Evolutionary conservation across 2,113 vertebrate species (phyloP).

Genomic region (Pomatostomus ruficeps): DNA sequence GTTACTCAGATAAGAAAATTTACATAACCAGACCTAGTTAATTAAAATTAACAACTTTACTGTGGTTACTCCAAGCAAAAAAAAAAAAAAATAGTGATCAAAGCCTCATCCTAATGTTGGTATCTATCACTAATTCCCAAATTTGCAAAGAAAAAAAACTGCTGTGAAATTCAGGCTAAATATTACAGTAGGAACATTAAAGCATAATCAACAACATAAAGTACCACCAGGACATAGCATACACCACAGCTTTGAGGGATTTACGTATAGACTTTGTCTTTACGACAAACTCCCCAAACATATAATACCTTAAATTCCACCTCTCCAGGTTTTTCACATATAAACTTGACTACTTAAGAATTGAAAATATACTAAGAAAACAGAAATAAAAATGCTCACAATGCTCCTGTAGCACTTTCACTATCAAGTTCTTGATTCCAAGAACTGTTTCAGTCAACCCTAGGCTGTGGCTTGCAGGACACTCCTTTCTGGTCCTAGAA

Average conservation of each 20-base stretch:
- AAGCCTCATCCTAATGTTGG: background rate
- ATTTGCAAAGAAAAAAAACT: background rate
- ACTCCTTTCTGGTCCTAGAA: background rate
- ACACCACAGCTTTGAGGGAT: background rate
- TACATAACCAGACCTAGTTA: background rate
- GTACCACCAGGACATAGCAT: background rate
- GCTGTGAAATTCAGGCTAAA: background rate
- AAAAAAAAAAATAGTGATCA: background rate
- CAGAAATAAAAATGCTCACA: background rate
- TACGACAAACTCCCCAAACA: background rate
- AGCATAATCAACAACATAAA: background rate
- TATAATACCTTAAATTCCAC: background rate
- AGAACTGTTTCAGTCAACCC: background rate
- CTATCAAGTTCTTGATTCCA: background rate
- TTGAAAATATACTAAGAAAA: background rate
- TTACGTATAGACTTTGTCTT: background rate
- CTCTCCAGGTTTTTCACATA: background rate
- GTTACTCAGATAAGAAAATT: background rate
- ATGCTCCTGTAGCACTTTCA: background rate
- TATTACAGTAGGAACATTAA: background rate
- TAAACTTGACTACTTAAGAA: background rate
- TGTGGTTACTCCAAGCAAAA: background rate
- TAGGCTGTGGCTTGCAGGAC: background rate
- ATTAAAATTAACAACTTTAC: background rate
- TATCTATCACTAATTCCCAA: background rate